Percentiles rank a stretch among this genome's conserved stretches.
phyloP scores from a whole-genome alignment of 2,888 invertebrate genomes.

The Romanomermis culicivorax region DNA sequence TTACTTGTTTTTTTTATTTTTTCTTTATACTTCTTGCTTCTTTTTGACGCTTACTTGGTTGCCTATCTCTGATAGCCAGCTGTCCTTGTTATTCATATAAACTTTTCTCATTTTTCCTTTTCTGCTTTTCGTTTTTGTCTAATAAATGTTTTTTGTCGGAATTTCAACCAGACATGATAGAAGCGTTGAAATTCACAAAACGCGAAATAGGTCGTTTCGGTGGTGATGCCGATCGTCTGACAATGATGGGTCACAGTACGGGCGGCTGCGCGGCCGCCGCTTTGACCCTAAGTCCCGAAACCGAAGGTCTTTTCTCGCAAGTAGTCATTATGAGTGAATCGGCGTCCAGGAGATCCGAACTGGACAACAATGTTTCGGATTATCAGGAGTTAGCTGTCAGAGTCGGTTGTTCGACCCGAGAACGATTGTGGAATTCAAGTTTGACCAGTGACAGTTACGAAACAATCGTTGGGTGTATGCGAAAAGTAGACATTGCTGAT shows the following conservation, averaged over 20 bases:
- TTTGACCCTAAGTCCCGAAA: background rate
- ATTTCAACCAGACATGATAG: slow-evolving; percentile 5
- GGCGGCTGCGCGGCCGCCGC: slow-evolving; percentile 7
- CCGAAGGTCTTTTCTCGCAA: background rate
- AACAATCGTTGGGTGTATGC: background rate
- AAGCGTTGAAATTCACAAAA: slow-evolving; percentile 7
- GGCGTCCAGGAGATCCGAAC: no score
- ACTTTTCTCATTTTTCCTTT: no score
- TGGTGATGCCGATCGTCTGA: slow-evolving; percentile 12
- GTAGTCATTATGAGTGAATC: background rate
- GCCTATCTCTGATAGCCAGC: no score
- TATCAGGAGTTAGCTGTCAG: background rate
- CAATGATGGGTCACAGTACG: slow-evolving; percentile 13
- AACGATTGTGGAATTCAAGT: background rate
- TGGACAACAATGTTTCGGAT: background rate
- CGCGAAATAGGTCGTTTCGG: slow-evolving; percentile 14
- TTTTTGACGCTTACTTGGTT: no score
- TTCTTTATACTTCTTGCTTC: no score
- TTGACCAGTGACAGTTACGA: background rate
- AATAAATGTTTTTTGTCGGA: background rate
- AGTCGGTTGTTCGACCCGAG: background rate
- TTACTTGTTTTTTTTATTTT: no score
- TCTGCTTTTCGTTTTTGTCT: no score
- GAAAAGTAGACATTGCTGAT: background rate
- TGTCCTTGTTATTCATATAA: no score